These are phyloP conservation scores for Zonitis immaculata DNA, from an alignment of 2,888 invertebrate species.

Conservation along the genomic window DNA sequence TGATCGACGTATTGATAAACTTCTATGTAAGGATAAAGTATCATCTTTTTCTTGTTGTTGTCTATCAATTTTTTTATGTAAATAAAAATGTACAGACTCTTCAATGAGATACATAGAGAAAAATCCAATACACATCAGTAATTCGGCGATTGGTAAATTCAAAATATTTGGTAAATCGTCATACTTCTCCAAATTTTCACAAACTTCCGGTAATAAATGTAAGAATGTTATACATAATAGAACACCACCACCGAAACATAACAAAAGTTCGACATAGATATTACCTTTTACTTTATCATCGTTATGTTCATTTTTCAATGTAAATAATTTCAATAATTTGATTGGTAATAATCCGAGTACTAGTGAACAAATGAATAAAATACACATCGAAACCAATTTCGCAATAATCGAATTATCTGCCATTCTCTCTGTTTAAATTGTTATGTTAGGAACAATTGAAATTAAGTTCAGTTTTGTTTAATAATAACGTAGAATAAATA, in stretches of 20 bases:
- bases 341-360: conserved; percentile 71
- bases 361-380: conserved; percentile 70
- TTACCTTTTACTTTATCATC: conserved; percentile 49
- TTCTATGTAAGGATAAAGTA: conserved; percentile 32
- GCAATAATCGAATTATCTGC: conserved; percentile 46
- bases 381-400: conserved; percentile 74
- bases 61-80: conserved; percentile 46
- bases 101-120: conserved; percentile 75
- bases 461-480: too few relatives aligned
- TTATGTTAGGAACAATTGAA: too few relatives aligned
- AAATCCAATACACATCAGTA: conserved; percentile 71
- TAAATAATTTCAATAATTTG: conserved; percentile 60
- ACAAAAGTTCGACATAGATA: conserved; percentile 58
- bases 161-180: conserved; percentile 52
- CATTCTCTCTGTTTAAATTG: too few relatives aligned
- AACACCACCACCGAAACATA: conserved; percentile 77
- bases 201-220: conserved; percentile 75
- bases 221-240: conserved; percentile 75
- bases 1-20: neutral
- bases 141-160: conserved; percentile 61
- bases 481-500: too few relatives aligned
- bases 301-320: conserved; percentile 52
- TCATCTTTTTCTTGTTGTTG: too few relatives aligned
- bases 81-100: conserved; percentile 68
- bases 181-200: conserved; percentile 55